Base-by-base conservation (phyloP, 2,797 vertebrate species). In the Fistularia commersonii region DNA sequence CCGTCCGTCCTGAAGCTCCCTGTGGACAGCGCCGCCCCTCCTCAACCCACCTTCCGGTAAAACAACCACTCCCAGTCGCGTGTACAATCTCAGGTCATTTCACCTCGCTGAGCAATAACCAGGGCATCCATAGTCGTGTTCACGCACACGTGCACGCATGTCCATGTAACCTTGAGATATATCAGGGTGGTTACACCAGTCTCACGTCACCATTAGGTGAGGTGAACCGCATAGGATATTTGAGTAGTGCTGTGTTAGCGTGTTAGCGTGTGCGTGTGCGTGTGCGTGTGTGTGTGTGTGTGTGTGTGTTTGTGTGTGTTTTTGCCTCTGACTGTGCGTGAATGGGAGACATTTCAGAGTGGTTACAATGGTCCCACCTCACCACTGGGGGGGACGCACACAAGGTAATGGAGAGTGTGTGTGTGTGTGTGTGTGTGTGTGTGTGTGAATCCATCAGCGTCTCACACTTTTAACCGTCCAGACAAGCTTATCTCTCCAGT, bases 401-500 rank as follows among this genome's bases (percentile, higher is more conserved):
- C 48, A 74, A 60, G 56, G 70, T 62, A 44, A 43, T n/a, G n/a
- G 39, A 74, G 66, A 74, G 69, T 60, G 63, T 55, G 54, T 38
- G 23, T 43, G 61, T 45, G 8, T 8, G 6, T 37, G 54, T 45
- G 32, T 49, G 41, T 13, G 11, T 45, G 9, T 40, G 11, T 50
- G 53, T 46, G 45, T 45, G 32, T 48, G 11, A 51, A 66, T 45
- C 38, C 62, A 33, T 13, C 13, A 54, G 42, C 23, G 34, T 45
- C 56, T 53, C 66, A 57, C 69, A 63, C 53, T 70, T 76, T 8
- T 69, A 71, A 59, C 71, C 72, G 69, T 12, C 48, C 62, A 62
- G 72, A 73, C 73, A 82, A 52, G 57, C 61, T 65, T 79, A 81
- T 81, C 73, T 64, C 53, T 75, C 81, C 72, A 76, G 66, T 64